A percentile compares a stretch with the other conserved stretches of the same genome.
Evolutionary conservation across 2,797 vertebrate species (phyloP).

Genomic region (Tokudaia muenninki): DNA sequence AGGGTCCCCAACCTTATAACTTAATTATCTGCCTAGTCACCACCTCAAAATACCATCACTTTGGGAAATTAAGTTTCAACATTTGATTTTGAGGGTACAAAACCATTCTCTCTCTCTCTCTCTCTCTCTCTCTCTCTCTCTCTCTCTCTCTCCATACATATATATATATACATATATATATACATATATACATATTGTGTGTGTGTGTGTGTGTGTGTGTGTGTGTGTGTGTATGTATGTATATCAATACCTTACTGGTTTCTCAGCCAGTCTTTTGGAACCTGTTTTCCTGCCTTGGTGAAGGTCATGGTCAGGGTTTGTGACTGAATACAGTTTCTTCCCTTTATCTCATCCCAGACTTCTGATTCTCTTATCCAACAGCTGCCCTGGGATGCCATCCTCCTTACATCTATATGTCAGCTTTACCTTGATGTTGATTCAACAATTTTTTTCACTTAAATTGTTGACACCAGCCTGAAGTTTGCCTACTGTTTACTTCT

Average conservation of each 20-base stretch:
- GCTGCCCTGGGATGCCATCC: not conserved
- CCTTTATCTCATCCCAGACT: not conserved
- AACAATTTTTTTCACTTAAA: not conserved
- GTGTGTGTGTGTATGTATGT: no score
- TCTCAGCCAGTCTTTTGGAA: not conserved
- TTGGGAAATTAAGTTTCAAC: not conserved
- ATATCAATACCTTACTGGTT: not conserved
- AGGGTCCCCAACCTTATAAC: no score
- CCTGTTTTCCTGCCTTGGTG: not conserved
- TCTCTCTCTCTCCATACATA: no score
- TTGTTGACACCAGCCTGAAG: not conserved
- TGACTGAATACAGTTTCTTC: not conserved
- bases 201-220: no score
- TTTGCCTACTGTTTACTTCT: not conserved
- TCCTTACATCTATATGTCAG: not conserved
- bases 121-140: no score
- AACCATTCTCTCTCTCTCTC: no score
- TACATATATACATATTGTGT: no score
- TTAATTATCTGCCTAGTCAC: not conserved
- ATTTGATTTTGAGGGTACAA: not conserved
- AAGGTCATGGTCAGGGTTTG: not conserved
- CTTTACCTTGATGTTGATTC: not conserved
- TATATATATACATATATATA: no score
- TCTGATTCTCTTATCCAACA: not conserved
- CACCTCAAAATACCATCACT: not conserved